Base-by-base conservation (phyloP, 2,888 invertebrate genomes). In the Copidosoma aretas region DNA sequence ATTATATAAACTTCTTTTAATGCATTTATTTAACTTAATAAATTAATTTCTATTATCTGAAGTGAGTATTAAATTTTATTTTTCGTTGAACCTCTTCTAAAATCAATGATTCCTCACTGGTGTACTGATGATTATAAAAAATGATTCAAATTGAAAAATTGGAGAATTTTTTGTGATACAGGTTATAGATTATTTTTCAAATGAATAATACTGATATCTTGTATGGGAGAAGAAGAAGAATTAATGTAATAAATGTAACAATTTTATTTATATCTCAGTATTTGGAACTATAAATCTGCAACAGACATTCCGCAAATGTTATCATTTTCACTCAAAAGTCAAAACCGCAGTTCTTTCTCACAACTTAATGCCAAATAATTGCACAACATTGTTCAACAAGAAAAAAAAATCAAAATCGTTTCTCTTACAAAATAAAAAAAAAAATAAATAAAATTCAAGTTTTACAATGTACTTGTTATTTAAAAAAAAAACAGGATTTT, bases 251-350 rank as follows among this genome's bases (percentile, higher is more conserved):
- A 54, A 67, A 71, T 71, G 62, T 71, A 71, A 71, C 64, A 71
- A 66, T 53, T 71, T 72, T 71, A 65, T 71, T 72, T 59, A 24
- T 60, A 71, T 62, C 65, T 73, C 63, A 64, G 49, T 57, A 62
- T 71, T 71, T 66, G 69, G 62, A 73, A 73, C 43, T 67, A 49
- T 25, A 19, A 5, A 65, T 62, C 22, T 62, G 22, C 62, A 70
- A 73, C 68, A 74, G 64, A 60, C 60, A 46, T 71, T 67, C 63
- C 63, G 68, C 63, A 71, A 71, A 71, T 68, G 68, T 68, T 57
- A 65, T 62, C 54, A 57, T 60, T 63, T 68, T 57, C 57, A 52
- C 25, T 64, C 51, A 46, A 60, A 25, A 57, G 52, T 60, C 57
- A 61, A 51, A 61, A 61, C 8, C 58, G 54, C 51, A 46, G 8